Conservation (phyloP, 1,140 invertebrate genomes). For the Hypsibius dujardini region DNA sequence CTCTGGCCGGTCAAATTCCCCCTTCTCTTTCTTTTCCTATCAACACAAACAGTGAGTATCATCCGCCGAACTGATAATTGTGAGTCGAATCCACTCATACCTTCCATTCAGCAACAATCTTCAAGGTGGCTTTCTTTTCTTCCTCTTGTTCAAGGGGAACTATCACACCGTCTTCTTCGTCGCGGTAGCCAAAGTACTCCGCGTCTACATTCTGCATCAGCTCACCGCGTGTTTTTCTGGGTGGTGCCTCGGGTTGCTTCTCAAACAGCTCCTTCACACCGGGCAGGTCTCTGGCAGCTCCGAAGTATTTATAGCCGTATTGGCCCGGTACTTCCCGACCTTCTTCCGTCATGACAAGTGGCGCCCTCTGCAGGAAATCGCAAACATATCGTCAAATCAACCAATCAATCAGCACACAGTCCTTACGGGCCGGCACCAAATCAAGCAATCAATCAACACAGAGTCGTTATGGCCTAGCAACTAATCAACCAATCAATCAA, state of each 20-base stretch:
- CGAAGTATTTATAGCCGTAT: constrained; percentile 97
- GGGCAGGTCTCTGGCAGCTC: constrained; percentile 92
- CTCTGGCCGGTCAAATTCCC: constrained; percentile 24
- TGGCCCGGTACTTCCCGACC: constrained; percentile 92
- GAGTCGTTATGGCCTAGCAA: not conserved
- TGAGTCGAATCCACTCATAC: not conserved
- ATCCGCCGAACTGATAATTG: not conserved
- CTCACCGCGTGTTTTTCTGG: constrained; percentile 77
- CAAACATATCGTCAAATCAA: constrained; percentile 17
- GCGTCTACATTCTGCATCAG: constrained; percentile 94
- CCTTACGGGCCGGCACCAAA: too few species aligned
- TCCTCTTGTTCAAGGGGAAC: constrained; percentile 64
- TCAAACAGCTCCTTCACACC: constrained; percentile 93
- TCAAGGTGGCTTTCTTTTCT: constrained; percentile 41
- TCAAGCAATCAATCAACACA: not conserved
- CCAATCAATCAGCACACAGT: not conserved
- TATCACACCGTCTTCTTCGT: constrained; percentile 91
- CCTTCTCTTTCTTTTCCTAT: constrained; percentile 17
- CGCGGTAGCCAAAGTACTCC: constrained; percentile 94
- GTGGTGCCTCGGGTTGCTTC: constrained; percentile 70
- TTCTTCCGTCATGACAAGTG: constrained; percentile 84
- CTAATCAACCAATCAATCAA: too few species aligned
- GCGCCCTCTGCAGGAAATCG: constrained; percentile 42
- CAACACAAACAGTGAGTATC: constrained; percentile 14
- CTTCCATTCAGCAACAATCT: constrained; percentile 23